A percentile compares a stretch with the other conserved stretches of the same genome.
phyloP scores from a whole-genome alignment of 2,888 invertebrate species.

The Opisthograptis luteolata region DNA sequence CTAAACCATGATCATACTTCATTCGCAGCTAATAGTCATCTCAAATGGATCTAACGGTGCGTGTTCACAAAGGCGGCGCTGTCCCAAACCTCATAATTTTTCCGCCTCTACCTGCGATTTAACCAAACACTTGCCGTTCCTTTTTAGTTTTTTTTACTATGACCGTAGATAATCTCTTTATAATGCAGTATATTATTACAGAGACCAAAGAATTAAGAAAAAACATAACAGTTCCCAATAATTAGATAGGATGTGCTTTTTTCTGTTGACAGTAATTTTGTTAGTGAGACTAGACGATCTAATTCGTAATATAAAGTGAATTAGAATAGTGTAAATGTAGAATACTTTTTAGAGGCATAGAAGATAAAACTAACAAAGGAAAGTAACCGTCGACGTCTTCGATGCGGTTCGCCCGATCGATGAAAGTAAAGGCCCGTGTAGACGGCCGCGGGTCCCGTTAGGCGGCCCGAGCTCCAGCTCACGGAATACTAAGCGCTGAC shows the following conservation, averaged over 20 bases:
- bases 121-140: conserved; percentile 70
- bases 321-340: conserved; percentile 45
- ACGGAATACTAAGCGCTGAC: conserved; percentile 84
- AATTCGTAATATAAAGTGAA: conserved; percentile 23
- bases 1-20: conserved; percentile 58
- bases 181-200: conserved; percentile 44
- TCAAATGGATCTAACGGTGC: conserved; percentile 72
- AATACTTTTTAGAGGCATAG: conserved; percentile 39
- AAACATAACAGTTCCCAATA: conserved; percentile 13
- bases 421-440: conserved; percentile 82
- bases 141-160: conserved; percentile 57
- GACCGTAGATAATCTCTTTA: conserved; percentile 65
- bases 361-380: conserved; percentile 78
- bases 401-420: conserved; percentile 77
- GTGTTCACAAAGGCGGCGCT: conserved; percentile 60
- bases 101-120: conserved; percentile 69
- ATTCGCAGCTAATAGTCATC: conserved; percentile 55
- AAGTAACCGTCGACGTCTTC: conserved; percentile 77
- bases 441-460: conserved; percentile 78
- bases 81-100: conserved; percentile 55
- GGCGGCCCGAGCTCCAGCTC: conserved; percentile 72
- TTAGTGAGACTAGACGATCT: conserved; percentile 3
- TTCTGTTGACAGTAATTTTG: conserved; percentile 2
- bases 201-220: conserved; percentile 21
- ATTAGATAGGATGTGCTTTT: background rate